These are phyloP conservation scores for Asbolus verrucosus DNA, from an alignment of 1,140 invertebrate genomes.

Conservation along the genomic window DNA sequence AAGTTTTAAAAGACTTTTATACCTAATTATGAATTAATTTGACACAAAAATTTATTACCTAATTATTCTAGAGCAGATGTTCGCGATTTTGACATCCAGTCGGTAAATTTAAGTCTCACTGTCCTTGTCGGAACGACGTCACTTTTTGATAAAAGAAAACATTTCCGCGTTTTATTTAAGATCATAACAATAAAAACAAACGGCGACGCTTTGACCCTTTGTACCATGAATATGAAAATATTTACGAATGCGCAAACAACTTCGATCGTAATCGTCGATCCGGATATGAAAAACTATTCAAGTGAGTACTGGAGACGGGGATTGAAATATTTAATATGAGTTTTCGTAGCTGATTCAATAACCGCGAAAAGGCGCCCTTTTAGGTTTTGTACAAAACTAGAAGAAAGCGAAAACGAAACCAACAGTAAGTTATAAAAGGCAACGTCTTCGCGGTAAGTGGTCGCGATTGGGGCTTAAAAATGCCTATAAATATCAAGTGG, in stretches of 20 bases:
- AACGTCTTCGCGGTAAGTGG: slow-evolving; percentile 25
- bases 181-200: slow-evolving; percentile 8
- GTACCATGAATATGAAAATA: slow-evolving; percentile 4
- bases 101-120: no score
- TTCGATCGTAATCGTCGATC: slow-evolving; percentile 1
- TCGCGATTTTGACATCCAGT: no score
- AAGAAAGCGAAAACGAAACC: no score
- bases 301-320: not conserved
- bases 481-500: slow-evolving; percentile 47
- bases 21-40: no score
- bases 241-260: slow-evolving; percentile 8
- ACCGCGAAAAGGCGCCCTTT: slow-evolving; percentile 11
- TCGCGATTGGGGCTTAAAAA: slow-evolving; percentile 41
- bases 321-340: slow-evolving; percentile 31
- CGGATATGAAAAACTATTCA: slow-evolving; percentile 34
- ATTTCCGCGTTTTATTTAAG: no score
- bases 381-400: no score
- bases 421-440: slow-evolving; percentile 32
- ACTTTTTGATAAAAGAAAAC: no score
- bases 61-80: no score
- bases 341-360: slow-evolving; percentile 28
- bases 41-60: no score
- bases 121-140: no score
- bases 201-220: not conserved
- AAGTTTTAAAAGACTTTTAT: no score